phyloP scores from a whole-genome alignment of 2,113 vertebrate genomes.

The Stercorarius parasiticus region DNA sequence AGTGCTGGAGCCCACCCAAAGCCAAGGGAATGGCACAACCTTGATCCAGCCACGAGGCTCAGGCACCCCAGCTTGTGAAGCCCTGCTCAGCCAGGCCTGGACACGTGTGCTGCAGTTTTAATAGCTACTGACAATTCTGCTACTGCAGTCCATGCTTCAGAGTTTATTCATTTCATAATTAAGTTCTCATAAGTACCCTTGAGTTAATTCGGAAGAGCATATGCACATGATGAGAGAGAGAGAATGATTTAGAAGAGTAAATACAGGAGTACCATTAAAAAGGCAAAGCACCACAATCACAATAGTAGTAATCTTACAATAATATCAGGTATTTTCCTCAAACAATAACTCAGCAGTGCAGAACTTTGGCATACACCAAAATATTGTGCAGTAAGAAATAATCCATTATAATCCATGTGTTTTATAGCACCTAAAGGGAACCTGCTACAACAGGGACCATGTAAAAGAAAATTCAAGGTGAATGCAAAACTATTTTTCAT shows the following conservation, averaged over 20 bases:
- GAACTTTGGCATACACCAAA: neutral
- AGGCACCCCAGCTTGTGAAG: neutral
- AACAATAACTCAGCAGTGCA: neutral
- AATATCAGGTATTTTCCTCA: conserved; percentile 17
- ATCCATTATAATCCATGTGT: conserved; percentile 3
- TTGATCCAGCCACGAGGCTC: neutral
- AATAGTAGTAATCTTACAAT: neutral
- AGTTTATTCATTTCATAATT: conserved; percentile 1
- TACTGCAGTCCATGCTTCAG: neutral
- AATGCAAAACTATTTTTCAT: conserved; percentile 25
- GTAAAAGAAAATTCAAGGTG: neutral
- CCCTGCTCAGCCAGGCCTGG: neutral
- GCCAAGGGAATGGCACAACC: neutral
- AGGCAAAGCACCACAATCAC: neutral
- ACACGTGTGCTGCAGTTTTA: fast-evolving
- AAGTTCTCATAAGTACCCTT: conserved; percentile 24
- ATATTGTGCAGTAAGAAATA: neutral
- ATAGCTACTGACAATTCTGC: neutral
- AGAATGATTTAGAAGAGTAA: neutral
- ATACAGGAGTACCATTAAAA: neutral
- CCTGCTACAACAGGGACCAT: neutral
- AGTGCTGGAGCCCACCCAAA: neutral
- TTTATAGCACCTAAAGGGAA: neutral
- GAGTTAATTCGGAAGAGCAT: conserved; percentile 22
- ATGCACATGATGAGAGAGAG: neutral